phyloP scores from a whole-genome alignment of 23 tunicate genomes.

The Phallusia fumigata region DNA sequence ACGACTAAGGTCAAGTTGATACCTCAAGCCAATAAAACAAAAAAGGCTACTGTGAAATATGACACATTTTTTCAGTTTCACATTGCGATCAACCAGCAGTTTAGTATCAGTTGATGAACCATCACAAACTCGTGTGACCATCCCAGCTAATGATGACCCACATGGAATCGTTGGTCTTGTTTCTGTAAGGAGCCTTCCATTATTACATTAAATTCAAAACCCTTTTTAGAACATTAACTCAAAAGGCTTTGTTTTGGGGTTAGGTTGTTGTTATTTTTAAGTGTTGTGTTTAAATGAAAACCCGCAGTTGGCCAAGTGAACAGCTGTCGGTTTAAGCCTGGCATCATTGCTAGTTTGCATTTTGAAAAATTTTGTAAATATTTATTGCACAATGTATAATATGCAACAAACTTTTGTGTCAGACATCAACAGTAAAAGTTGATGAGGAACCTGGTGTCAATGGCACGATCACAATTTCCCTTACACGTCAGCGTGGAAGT shows the following conservation, averaged over 20 bases:
- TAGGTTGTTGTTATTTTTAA: too few relatives aligned
- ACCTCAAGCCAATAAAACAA: background rate
- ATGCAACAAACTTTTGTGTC: background rate
- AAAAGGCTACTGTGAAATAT: background rate
- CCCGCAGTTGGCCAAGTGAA: too few relatives aligned
- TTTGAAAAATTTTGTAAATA: too few relatives aligned
- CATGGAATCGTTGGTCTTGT: constrained; percentile 61
- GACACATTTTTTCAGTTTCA: constrained; percentile 3
- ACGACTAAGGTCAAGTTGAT: background rate
- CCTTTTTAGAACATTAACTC: too few relatives aligned
- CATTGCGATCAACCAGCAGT: background rate
- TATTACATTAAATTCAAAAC: too few relatives aligned
- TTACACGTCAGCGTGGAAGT: constrained; percentile 36
- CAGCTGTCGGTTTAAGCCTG: too few relatives aligned
- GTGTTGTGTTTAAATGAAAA: too few relatives aligned
- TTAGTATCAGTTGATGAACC: constrained; percentile 37
- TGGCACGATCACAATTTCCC: constrained; percentile 16
- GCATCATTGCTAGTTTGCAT: too few relatives aligned
- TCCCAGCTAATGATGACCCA: constrained; percentile 79
- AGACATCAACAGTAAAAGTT: background rate
- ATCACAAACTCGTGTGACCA: constrained; percentile 41
- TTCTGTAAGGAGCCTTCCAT: constrained; percentile 31
- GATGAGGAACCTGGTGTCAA: constrained; percentile 29
- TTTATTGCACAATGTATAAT: background rate
- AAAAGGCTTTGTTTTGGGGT: too few relatives aligned